Evolutionary conservation across 2,113 vertebrate genomes (phyloP).

Genomic region (Cygnus buccinator): DNA sequence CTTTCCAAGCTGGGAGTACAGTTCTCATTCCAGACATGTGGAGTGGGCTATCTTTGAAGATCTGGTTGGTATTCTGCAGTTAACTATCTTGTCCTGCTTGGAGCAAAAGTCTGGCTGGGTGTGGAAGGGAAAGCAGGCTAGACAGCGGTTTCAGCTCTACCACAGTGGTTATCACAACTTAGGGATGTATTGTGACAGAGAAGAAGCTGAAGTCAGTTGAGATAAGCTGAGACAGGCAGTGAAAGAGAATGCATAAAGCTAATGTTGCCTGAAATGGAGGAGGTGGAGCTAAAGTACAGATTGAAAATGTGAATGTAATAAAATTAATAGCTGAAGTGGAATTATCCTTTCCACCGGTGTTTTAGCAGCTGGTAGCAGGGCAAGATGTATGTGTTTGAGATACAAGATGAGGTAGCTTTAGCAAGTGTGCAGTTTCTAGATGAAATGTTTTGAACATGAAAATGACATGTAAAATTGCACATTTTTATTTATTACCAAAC

Average conservation of each 20-base stretch:
- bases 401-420: not conserved
- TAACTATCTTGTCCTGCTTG: not conserved
- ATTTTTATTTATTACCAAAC: not conserved
- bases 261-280: not conserved
- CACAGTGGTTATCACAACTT: not conserved
- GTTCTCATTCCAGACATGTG: not conserved
- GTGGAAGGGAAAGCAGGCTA: not conserved
- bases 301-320: not conserved
- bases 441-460: not conserved
- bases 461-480: rapidly evolving
- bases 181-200: not conserved
- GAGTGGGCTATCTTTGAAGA: not conserved
- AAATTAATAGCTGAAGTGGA: not conserved
- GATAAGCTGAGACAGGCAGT: not conserved
- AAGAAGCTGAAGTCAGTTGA: not conserved
- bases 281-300: not conserved
- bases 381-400: not conserved
- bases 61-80: not conserved
- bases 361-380: not conserved
- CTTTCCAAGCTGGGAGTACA: rapidly evolving
- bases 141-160: not conserved
- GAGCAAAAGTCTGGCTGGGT: rapidly evolving
- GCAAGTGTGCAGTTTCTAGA: not conserved
- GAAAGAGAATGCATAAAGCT: not conserved
- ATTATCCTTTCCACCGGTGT: not conserved